Evolutionary conservation across 2,113 vertebrate genomes (phyloP).

Genomic region (Embiotoca jacksoni): DNA sequence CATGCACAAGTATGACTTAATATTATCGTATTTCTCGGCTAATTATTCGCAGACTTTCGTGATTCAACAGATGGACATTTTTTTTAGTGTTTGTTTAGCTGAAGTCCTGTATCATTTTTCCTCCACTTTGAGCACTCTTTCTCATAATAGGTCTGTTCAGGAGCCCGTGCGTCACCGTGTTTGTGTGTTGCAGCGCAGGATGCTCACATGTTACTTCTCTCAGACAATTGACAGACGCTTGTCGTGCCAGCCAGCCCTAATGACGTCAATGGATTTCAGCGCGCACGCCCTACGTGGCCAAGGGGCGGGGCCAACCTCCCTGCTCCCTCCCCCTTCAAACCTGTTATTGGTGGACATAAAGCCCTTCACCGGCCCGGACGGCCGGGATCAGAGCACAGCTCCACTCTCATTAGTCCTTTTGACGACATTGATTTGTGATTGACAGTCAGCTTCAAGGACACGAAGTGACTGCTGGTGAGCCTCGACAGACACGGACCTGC

Average conservation of each 20-base stretch:
- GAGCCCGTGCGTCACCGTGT: constrained; percentile 56
- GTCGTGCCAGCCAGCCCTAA: constrained; percentile 43
- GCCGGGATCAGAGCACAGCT: not conserved
- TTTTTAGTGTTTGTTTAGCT: not conserved
- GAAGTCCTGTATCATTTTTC: not conserved
- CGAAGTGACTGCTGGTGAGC: constrained; percentile 11
- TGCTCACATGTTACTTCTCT: constrained; percentile 41
- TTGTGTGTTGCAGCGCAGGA: constrained; percentile 21
- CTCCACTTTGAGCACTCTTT: not conserved
- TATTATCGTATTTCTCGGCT: too few relatives aligned
- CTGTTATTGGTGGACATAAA: constrained; percentile 42
- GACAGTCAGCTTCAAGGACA: constrained; percentile 23
- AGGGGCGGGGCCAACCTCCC: constrained; percentile 5
- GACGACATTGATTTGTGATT: constrained; percentile 5
- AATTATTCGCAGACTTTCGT: too few relatives aligned
- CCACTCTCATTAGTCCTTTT: constrained; percentile 15
- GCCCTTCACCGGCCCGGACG: not conserved
- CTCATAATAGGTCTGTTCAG: not conserved
- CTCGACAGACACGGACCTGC: not conserved
- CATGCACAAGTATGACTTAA: not conserved
- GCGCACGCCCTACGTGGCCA: constrained; percentile 57
- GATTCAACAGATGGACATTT: too few relatives aligned
- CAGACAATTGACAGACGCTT: constrained; percentile 22
- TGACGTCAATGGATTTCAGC: constrained; percentile 79
- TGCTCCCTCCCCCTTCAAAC: rapidly evolving